These are phyloP conservation scores for Agonopterix subpropinquella DNA, from an alignment of 2,888 invertebrate species.

Conservation along the genomic window DNA sequence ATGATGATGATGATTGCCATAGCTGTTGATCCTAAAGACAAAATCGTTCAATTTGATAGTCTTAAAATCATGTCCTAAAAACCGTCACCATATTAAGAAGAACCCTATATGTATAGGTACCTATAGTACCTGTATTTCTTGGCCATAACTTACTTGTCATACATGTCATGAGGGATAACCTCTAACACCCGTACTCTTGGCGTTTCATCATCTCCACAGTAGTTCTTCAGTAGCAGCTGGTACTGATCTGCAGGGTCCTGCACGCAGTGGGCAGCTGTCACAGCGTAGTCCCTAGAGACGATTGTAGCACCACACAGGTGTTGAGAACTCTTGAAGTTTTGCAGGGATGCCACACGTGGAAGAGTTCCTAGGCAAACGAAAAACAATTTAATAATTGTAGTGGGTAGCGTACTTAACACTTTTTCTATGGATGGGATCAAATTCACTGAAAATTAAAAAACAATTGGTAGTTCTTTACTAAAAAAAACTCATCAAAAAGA, in stretches of 20 bases:
- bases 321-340: slow-evolving; percentile 30
- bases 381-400: not conserved
- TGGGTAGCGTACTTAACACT: no score
- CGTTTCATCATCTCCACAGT: slow-evolving; percentile 24
- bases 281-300: slow-evolving; percentile 34
- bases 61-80: no score
- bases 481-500: no score
- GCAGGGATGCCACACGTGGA: slow-evolving; percentile 47
- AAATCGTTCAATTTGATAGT: no score
- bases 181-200: slow-evolving; percentile 35
- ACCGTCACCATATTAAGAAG: no score
- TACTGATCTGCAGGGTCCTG: slow-evolving; percentile 28
- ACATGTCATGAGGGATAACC: slow-evolving; percentile 37
- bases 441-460: no score
- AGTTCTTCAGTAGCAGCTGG: slow-evolving; percentile 43
- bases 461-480: no score
- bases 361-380: slow-evolving; percentile 32
- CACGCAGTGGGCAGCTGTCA: slow-evolving; percentile 65
- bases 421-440: not conserved
- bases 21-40: no score
- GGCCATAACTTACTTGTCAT: slow-evolving; percentile 44
- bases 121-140: no score
- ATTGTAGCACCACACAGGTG: slow-evolving; percentile 58
- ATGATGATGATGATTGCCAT: no score
- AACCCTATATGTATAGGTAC: no score